Evolutionary conservation across 2,888 invertebrate species (phyloP), one percentile per base, ranked within the genome.

Genomic region (Physocephala rufipes): DNA sequence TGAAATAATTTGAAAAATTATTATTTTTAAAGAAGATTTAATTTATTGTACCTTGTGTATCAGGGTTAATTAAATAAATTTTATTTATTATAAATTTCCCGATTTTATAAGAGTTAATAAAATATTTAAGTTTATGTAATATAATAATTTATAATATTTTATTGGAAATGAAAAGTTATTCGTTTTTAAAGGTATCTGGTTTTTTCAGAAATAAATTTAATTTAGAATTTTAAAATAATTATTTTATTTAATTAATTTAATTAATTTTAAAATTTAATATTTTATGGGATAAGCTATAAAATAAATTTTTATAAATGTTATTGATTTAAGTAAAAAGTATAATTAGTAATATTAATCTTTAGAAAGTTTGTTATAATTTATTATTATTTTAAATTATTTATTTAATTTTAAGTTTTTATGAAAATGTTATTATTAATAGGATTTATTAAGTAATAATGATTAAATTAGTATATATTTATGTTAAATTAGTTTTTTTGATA

Each of bases 1-100:
- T 88, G 85, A 88, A 88, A 88, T 88, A 82, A 26, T 71, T 73
- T 85, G 79, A 88, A 88, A 87, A 85, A 82, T 75, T 85, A 85
- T 83, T 88, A 82, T 79, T 75, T 67, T 43, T 77, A 86, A 89
- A 89, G 88, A 88, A 89, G 85, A 87, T 87, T 89, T 89, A 71
- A 87, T 85, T 89, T 88, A 85, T 84, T 88, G 89, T 91, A 90
- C 90, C 90, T 91, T 91, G 90, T 89, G 91, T 90, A 90, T 91
- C 89, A 91, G 90, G 89, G 89, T 88, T 89, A 88, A 89, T 90
- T 88, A 87, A 91, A 78, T 87, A 83, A 78, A 76, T 77, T 79
- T 82, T 80, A 78, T 81, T 80, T 82, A 70, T 28, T 72, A 83
- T 85, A 84, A 85, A 36, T 84, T 87, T 90, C 87, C 89, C 89